A percentile compares a stretch with the other conserved stretches of the same genome.
phyloP scores from a whole-genome alignment of 2,888 invertebrate genomes.

The Bombylius discolor region DNA sequence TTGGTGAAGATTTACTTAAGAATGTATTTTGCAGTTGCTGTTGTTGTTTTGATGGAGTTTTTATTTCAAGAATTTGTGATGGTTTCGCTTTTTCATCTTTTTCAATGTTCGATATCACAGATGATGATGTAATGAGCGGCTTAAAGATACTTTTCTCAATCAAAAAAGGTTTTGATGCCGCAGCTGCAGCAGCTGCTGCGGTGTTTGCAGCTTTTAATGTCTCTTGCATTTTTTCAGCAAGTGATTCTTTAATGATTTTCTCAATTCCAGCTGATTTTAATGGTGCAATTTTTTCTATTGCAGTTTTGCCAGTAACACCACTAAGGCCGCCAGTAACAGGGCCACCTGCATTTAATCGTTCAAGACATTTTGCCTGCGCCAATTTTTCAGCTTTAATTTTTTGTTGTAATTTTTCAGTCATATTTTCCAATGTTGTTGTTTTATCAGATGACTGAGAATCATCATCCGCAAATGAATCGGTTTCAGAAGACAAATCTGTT shows the following conservation, averaged over 20 bases:
- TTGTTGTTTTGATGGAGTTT: neutral
- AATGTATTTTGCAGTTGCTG: neutral
- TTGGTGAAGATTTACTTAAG: neutral
- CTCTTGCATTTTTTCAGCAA: slow-evolving; percentile 25
- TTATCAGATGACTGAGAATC: slow-evolving; percentile 36
- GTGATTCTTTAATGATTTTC: slow-evolving; percentile 25
- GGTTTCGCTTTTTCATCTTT: slow-evolving; percentile 8
- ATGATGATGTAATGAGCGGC: neutral
- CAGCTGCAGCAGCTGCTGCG: no score
- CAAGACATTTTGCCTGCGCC: slow-evolving; percentile 14
- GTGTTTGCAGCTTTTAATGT: slow-evolving; percentile 19
- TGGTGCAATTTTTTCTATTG: slow-evolving; percentile 16
- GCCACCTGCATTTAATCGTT: slow-evolving; percentile 1
- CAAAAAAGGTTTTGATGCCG: slow-evolving; percentile 17
- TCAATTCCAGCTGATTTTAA: slow-evolving; percentile 21
- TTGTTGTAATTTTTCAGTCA: slow-evolving; percentile 25
- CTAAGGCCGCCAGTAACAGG: no score
- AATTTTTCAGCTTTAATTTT: slow-evolving; percentile 25
- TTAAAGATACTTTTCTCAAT: slow-evolving; percentile 11
- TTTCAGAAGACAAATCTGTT: slow-evolving; percentile 32
- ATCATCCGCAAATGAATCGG: slow-evolving; percentile 33
- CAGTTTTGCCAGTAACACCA: neutral
- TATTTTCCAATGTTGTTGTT: slow-evolving; percentile 26
- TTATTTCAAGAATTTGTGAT: neutral
- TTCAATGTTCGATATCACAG: slow-evolving; percentile 15